Evolutionary conservation across 1,140 invertebrate species (phyloP).

Genomic region (Rhagoletis zephyria): DNA sequence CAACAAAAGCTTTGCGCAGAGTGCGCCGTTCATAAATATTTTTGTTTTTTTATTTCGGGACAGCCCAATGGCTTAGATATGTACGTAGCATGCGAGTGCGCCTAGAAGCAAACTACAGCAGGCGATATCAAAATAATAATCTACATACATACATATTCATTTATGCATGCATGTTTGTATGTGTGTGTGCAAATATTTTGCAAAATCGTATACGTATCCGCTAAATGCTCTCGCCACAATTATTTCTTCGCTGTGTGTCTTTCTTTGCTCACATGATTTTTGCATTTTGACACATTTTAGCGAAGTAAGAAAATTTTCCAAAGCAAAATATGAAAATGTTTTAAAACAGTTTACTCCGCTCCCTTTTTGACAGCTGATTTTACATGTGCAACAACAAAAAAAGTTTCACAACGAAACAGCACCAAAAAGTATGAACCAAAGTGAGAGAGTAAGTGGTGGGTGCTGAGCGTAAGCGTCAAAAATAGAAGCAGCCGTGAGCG

Average conservation of each 20-base stretch:
- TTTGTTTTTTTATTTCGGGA: not conserved
- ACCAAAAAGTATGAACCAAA: not conserved
- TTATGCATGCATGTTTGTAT: not conserved
- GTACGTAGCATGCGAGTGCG: not conserved
- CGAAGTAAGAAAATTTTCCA: not conserved
- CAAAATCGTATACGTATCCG: not conserved
- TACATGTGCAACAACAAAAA: not conserved
- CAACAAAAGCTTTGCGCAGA: too few relatives aligned
- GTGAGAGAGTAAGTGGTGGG: not conserved
- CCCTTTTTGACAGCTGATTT: constrained; percentile 44
- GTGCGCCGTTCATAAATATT: too few relatives aligned
- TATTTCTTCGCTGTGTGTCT: not conserved
- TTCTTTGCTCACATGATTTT: constrained; percentile 12
- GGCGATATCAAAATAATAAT: not conserved
- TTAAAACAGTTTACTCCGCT: not conserved
- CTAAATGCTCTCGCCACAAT: not conserved
- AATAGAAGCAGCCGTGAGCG: not conserved
- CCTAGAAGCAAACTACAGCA: constrained; percentile 29
- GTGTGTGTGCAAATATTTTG: not conserved
- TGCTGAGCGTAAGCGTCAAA: not conserved
- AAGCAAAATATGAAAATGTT: not conserved
- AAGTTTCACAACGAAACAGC: not conserved
- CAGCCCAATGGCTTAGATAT: not conserved
- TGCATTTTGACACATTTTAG: not conserved
- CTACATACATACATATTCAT: not conserved